phyloP scores from a whole-genome alignment of 2,113 vertebrate genomes.

The Phrynosoma platyrhinos region DNA sequence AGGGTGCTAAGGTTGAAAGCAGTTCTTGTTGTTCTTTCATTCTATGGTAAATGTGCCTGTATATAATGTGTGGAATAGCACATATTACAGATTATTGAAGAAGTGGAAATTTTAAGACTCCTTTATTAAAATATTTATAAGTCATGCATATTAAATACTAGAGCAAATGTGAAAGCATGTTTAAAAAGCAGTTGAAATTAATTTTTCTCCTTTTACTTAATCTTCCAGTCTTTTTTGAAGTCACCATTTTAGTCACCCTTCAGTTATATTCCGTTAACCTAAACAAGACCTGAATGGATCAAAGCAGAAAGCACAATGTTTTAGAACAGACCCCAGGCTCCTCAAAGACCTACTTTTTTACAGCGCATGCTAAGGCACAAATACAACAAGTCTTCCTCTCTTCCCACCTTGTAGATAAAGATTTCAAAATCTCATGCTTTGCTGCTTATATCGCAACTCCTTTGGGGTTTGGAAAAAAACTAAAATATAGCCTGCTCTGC shows the following conservation, averaged over 20 bases:
- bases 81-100: constrained; percentile 45
- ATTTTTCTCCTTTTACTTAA: constrained; percentile 27
- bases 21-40: background rate
- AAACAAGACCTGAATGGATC: background rate
- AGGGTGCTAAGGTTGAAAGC: background rate
- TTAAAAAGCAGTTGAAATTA: constrained; percentile 33
- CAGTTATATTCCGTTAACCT: constrained; percentile 7
- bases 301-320: constrained; percentile 19
- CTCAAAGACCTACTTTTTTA: constrained; percentile 12
- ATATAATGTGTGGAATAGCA: background rate
- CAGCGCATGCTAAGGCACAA: constrained; percentile 17
- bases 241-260: background rate
- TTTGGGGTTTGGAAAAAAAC: background rate
- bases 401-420: constrained; percentile 14
- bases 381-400: background rate
- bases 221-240: constrained; percentile 39
- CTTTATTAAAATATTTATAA: constrained; percentile 51
- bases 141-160: constrained; percentile 39
- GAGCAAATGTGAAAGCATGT: constrained; percentile 30
- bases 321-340: constrained; percentile 21
- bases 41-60: background rate
- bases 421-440: constrained; percentile 14
- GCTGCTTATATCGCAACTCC: background rate
- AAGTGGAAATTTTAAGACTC: constrained; percentile 41
- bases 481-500: background rate